A percentile compares a stretch with the other conserved stretches of the same genome.
Conservation (phyloP, 2,888 invertebrate genomes). For the Leptogaster cylindrica region DNA sequence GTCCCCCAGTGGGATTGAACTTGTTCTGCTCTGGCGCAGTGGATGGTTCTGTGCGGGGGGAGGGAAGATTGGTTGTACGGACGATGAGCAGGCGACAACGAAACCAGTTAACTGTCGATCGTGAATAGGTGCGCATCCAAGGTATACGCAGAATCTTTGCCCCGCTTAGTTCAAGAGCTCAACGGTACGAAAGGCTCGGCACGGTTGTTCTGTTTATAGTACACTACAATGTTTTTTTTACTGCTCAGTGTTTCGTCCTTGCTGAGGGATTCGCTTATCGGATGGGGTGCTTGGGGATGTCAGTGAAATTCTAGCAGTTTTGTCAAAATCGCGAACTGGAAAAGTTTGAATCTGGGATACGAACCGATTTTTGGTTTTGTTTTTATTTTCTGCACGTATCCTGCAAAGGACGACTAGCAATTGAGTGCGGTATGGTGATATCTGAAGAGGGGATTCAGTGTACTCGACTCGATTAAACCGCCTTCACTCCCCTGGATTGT, state of each 20-base stretch:
- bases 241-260: background rate
- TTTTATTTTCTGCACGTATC: background rate
- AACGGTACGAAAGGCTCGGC: slow-evolving; percentile 16
- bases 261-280: no score
- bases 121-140: slow-evolving; percentile 59
- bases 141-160: slow-evolving; percentile 51
- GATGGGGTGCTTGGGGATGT: slow-evolving; percentile 9
- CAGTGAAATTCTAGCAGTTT: slow-evolving; percentile 5
- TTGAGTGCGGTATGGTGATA: background rate
- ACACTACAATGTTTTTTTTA: background rate
- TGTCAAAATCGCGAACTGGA: slow-evolving; percentile 31
- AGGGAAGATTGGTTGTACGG: slow-evolving; percentile 12
- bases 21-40: slow-evolving; percentile 13
- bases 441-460: background rate
- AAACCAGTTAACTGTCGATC: slow-evolving; percentile 59
- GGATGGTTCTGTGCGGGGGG: background rate
- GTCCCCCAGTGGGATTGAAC: background rate
- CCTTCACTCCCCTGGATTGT: background rate
- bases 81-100: slow-evolving; percentile 18
- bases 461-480: background rate
- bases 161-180: slow-evolving; percentile 2
- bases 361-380: slow-evolving; percentile 11
- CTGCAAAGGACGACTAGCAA: background rate
- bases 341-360: slow-evolving; percentile 30
- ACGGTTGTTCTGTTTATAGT: slow-evolving; percentile 10